Base-by-base conservation (phyloP, 2,113 vertebrate genomes). In the Eclectus roratus region DNA sequence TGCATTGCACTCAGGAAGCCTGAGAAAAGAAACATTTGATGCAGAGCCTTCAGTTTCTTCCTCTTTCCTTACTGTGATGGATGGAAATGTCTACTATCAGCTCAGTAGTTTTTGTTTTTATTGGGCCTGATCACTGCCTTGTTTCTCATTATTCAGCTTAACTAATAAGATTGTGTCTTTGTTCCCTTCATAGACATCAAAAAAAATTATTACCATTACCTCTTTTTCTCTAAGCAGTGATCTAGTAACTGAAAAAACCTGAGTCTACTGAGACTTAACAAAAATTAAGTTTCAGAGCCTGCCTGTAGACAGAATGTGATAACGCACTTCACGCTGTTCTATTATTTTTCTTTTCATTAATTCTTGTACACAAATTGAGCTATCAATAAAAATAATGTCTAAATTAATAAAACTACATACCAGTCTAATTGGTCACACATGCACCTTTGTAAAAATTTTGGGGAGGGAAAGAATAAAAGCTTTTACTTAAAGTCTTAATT, bases 401-500 rank as follows among this genome's bases (percentile, higher is more conserved):
- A 89, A 85, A 91, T 95, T 96, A 95, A 95, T 95, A 95, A 91
- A 95, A 70, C 80, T 94, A 46, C 84, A 85, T 93, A 52, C 89
- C 85, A 92, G 37, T 56, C 86, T 85, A 91, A 96, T 94, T 97
- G 96, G 74, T 93, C 91, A 85, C 91, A 92, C 93, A 94, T 73
- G 66, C 78, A 92, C 91, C 94, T 93, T 95, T 93, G 64, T 94
- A 89, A 96, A 95, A 96, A 88, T 91, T 96, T 80, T 76, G 71
- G 84, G 66, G 76, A 61, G 71, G 43, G 17, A 78, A 88, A 77
- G 72, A 70, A 84, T 85, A 89, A 95, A 94, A 81, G 71, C 82
- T 93, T 95, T 96, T 93, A 63, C 90, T 96, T 92, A 91, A 95
- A 94, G 88, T 93, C 95, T 96, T 96, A 96, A 96, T 96, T 96